Evolutionary conservation across 2,113 vertebrate species (phyloP).

Genomic region (Pseudonaja textilis): DNA sequence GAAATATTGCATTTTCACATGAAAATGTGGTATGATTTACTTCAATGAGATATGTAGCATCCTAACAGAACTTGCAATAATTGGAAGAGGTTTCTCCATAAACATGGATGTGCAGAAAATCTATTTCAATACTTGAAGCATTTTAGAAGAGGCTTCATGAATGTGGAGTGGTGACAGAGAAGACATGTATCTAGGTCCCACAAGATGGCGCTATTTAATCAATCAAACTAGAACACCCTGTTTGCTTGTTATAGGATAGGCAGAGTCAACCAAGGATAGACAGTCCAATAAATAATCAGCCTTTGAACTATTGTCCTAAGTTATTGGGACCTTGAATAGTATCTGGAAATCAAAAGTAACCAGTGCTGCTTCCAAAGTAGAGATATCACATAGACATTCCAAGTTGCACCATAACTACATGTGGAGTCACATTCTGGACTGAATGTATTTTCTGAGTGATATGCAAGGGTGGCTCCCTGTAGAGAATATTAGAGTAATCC

Average conservation of each 20-base stretch:
- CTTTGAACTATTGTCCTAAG: neutral
- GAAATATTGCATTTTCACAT: neutral
- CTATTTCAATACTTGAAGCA: neutral
- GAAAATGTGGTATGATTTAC: neutral
- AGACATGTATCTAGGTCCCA: neutral
- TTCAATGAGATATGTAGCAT: neutral
- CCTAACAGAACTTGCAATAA: neutral
- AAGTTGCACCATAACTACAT: neutral
- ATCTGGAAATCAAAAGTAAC: neutral
- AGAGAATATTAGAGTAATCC: neutral
- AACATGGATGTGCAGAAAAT: neutral
- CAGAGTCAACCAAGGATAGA: neutral
- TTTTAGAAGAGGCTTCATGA: neutral
- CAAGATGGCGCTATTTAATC: neutral
- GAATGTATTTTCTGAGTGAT: neutral
- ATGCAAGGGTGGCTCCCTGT: neutral
- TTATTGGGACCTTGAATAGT: neutral
- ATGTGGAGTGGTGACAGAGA: neutral
- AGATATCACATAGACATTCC: neutral
- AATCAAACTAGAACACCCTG: neutral
- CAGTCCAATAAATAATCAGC: neutral
- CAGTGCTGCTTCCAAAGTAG: neutral
- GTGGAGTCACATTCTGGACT: neutral
- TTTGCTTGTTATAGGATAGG: neutral
- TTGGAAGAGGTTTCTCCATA: neutral